phyloP scores from a whole-genome alignment of 2,113 vertebrate genomes.

The Leuciscus idus region DNA sequence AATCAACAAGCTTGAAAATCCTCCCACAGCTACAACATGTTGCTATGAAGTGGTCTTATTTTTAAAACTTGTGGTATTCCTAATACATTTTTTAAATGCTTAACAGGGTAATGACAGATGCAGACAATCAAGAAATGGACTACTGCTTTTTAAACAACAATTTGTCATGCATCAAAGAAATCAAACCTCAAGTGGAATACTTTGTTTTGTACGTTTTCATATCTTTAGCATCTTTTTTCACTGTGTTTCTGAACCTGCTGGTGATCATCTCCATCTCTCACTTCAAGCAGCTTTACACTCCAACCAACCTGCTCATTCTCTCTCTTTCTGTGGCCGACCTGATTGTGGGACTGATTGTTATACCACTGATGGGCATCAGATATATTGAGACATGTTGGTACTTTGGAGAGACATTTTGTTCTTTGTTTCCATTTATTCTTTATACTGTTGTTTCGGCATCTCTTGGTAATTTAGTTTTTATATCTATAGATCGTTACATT shows the following conservation, averaged over 20 bases:
- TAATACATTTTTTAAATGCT: not conserved
- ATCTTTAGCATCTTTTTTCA: not conserved
- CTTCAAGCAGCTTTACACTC: slow-evolving; percentile 70
- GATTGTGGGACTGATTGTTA: slow-evolving; percentile 26
- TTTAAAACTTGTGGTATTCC: not conserved
- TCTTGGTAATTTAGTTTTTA: slow-evolving; percentile 24
- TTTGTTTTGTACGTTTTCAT: not conserved
- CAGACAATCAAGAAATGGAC: not conserved
- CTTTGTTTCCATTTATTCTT: slow-evolving; percentile 21
- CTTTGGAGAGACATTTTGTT: slow-evolving; percentile 19
- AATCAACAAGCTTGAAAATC: not conserved
- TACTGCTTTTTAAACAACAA: slow-evolving; percentile 26
- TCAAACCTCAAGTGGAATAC: not conserved
- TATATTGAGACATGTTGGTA: slow-evolving; percentile 5
- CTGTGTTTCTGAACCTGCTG: slow-evolving; percentile 14
- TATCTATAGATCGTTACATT: slow-evolving; percentile 9
- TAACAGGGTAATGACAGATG: not conserved
- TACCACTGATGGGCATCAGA: slow-evolving; percentile 10
- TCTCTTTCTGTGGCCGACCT: slow-evolving; percentile 70
- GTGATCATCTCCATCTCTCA: slow-evolving; percentile 56
- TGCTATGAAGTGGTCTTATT: not conserved
- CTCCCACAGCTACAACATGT: not conserved
- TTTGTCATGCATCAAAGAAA: slow-evolving; percentile 10
- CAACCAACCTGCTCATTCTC: slow-evolving; percentile 70
- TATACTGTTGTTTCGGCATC: slow-evolving; percentile 29